Evolutionary conservation across 2,797 vertebrate species (phyloP), one percentile per base, ranked within the genome.

Genomic region (Hoplostethus mediterraneus): DNA sequence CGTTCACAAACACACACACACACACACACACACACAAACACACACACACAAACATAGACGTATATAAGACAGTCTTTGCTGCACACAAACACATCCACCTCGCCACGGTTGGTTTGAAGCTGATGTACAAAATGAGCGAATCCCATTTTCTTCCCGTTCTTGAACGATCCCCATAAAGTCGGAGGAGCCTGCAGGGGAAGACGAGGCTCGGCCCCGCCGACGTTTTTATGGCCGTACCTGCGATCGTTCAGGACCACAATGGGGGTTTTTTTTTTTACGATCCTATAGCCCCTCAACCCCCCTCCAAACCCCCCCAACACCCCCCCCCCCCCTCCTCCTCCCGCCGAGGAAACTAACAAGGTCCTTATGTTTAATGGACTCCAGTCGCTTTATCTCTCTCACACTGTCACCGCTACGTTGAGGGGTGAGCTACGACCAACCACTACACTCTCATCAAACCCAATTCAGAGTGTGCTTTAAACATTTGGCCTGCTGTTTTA

Each of bases 311-410:
- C 33, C 47, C 40, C 12, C 30, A 8, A 28, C 21, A 21, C 21
- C 21, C 21, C 6, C 17, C 36, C 33, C 64, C 11, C 36, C 45
- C 16, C 0, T 71, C 11, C 36, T 42, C 16, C 0, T 71, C 49
- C 71, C 75, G 71, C 55, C 63, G 64, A 60, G 67, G 68, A 77
- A 81, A 81, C 87, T 83, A 88, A 89, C 86, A 89, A 84, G 87
- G 77, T 80, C 79, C 77, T 92, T 86, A 83, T 72, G 79, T 83
- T 90, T 92, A 89, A 92, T 90, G 86, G 86, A 79, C 89, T 86
- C 78, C 7, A 49, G 69, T 63, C 58, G 36, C 61, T 77, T 49
- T 55, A 40, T 36, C 69, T 63, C 60, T 11, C 63, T 33, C 44
- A 72, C 75, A 81, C 67, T 60, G 72, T 75, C 79, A 40, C 42